A percentile compares a stretch with the other conserved stretches of the same genome.
phyloP scores from a whole-genome alignment of 1,140 invertebrate genomes.

The Heliconius congener region DNA sequence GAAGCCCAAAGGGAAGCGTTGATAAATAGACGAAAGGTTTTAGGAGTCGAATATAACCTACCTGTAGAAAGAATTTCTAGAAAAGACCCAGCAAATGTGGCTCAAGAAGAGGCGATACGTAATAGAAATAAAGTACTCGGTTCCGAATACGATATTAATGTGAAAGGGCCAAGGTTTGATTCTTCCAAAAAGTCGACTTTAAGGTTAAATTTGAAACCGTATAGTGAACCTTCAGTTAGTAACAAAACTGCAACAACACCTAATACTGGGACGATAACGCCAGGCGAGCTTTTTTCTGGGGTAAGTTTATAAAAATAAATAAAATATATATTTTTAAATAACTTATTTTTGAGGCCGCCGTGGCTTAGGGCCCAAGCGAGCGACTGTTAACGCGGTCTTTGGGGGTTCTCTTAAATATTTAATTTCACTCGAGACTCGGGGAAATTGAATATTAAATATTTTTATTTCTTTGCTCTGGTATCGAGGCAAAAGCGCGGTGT shows the following conservation, averaged over 20 bases:
- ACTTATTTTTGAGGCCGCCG: neutral
- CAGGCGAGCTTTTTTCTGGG: slow-evolving; percentile 66
- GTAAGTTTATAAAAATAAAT: slow-evolving; percentile 44
- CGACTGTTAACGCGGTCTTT: too few relatives aligned
- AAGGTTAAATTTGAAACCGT: slow-evolving; percentile 74
- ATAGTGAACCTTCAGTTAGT: slow-evolving; percentile 43
- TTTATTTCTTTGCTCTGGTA: too few relatives aligned
- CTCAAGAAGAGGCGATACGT: slow-evolving; percentile 60
- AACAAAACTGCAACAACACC: slow-evolving; percentile 46
- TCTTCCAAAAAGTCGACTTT: slow-evolving; percentile 57
- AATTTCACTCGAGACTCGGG: too few relatives aligned
- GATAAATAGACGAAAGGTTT: slow-evolving; percentile 64
- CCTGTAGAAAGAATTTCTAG: slow-evolving; percentile 44
- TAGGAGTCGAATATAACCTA: slow-evolving; percentile 70
- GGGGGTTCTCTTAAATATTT: too few relatives aligned
- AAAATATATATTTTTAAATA: neutral
- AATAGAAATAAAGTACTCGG: slow-evolving; percentile 52
- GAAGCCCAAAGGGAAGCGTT: slow-evolving; percentile 69
- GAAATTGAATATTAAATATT: too few relatives aligned
- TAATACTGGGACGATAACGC: slow-evolving; percentile 60
- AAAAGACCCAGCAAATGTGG: slow-evolving; percentile 57
- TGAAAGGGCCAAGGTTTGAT: slow-evolving; percentile 42
- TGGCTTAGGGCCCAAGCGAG: too few relatives aligned
- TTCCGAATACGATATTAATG: slow-evolving; percentile 51
- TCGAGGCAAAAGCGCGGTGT: too few relatives aligned